phyloP scores from a whole-genome alignment of 2,888 invertebrate species.

The Drosophila trichaetosa region DNA sequence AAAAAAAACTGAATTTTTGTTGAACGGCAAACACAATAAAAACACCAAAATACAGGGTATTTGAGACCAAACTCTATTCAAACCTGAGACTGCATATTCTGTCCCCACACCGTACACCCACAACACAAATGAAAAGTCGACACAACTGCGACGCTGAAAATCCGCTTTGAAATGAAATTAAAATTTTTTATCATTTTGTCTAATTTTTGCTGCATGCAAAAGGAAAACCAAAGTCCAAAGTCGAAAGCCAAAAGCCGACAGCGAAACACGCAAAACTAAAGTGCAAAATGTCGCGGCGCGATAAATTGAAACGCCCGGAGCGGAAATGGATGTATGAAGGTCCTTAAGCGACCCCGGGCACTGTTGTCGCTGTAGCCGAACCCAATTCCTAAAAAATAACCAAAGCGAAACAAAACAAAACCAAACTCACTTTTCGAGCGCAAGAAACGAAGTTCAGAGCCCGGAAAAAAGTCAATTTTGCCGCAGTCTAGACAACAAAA shows the following conservation, averaged over 20 bases:
- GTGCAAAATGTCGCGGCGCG: slow-evolving; percentile 77
- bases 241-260: slow-evolving; percentile 25
- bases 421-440: slow-evolving; percentile 72
- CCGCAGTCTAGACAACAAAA: slow-evolving; percentile 78
- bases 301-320: slow-evolving; percentile 71
- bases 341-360: slow-evolving; percentile 54
- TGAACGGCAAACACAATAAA: background rate
- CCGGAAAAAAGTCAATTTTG: slow-evolving; percentile 65
- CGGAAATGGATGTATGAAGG: slow-evolving; percentile 60
- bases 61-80: slow-evolving; percentile 39
- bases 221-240: slow-evolving; percentile 36
- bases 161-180: slow-evolving; percentile 73
- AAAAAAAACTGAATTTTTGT: background rate
- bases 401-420: slow-evolving; percentile 37
- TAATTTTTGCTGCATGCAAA: slow-evolving; percentile 69
- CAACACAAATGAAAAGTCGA: slow-evolving; percentile 37
- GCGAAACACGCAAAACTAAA: slow-evolving; percentile 65
- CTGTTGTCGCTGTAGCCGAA: slow-evolving; percentile 22
- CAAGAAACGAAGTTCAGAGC: slow-evolving; percentile 41
- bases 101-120: slow-evolving; percentile 2
- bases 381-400: slow-evolving; percentile 10
- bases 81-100: slow-evolving; percentile 14
- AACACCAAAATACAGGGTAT: slow-evolving; percentile 12
- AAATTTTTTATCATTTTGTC: slow-evolving; percentile 75
- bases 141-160: slow-evolving; percentile 55